Evolutionary conservation across 2,113 vertebrate genomes (phyloP).

Genomic region (Formicarius rufipectus): DNA sequence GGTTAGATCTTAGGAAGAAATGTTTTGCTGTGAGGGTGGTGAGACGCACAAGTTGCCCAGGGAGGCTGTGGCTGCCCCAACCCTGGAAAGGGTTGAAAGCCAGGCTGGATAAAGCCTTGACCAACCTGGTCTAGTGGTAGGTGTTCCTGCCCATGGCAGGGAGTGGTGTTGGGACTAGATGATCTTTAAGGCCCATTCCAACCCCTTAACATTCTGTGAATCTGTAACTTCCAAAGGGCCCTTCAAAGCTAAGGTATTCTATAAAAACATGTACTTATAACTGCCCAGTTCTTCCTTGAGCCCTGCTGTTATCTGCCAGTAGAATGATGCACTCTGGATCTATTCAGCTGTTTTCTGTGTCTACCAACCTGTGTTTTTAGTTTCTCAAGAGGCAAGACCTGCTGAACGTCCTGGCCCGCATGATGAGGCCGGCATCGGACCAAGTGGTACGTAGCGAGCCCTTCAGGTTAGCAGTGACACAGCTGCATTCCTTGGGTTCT

Average conservation of each 20-base stretch:
- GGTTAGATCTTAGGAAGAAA: not conserved
- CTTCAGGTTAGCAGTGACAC: not conserved
- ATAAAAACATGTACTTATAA: not conserved
- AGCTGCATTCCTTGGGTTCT: not conserved
- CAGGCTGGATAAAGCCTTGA: not conserved
- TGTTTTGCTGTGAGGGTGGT: not conserved
- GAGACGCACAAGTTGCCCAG: not conserved
- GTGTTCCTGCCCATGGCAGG: not conserved
- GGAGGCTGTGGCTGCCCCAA: not conserved
- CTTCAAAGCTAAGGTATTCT: not conserved
- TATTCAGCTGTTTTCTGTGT: not conserved
- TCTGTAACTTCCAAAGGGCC: not conserved
- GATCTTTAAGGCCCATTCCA: not conserved
- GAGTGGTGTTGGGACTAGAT: not conserved
- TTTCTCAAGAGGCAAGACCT: constrained; percentile 98
- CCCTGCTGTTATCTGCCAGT: not conserved
- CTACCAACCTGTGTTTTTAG: constrained; percentile 67
- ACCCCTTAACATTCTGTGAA: too few relatives aligned
- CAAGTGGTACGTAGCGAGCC: constrained; percentile 87
- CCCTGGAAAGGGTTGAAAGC: not conserved
- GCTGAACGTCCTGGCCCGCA: constrained; percentile 92
- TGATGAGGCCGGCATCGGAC: constrained; percentile 96
- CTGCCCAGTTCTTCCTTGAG: not conserved
- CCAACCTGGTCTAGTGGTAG: not conserved
- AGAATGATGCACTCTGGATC: not conserved